Conservation (phyloP, 2,888 invertebrate genomes). For the Ophioninae sp. region DNA sequence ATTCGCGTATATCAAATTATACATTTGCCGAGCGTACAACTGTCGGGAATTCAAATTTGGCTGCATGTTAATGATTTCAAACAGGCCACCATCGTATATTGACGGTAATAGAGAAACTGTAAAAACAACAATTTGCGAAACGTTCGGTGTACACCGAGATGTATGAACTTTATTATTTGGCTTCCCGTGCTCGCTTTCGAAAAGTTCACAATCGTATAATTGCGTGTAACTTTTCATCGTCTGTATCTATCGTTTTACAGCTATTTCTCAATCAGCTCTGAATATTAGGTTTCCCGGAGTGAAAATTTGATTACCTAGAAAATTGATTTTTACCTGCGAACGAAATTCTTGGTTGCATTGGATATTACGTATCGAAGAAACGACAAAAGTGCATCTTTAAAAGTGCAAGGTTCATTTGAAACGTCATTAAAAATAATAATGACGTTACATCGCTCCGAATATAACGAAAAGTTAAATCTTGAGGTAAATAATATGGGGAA, state of each 20-base stretch:
- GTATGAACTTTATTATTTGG: neutral
- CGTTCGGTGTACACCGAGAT: neutral
- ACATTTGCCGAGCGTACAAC: neutral
- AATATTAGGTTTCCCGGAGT: neutral
- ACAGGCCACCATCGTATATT: neutral
- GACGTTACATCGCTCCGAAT: too few relatives aligned
- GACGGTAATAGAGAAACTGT: neutral
- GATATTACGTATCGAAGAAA: too few relatives aligned
- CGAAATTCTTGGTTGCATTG: neutral
- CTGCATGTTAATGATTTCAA: neutral
- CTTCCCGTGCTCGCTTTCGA: neutral
- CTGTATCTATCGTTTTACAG: neutral
- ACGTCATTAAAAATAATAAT: too few relatives aligned
- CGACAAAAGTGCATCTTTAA: too few relatives aligned
- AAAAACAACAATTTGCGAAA: neutral
- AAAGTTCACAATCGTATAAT: neutral
- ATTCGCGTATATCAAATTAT: slow-evolving; percentile 4
- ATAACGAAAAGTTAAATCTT: too few relatives aligned
- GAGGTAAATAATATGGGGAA: too few relatives aligned
- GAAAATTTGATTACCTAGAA: too few relatives aligned
- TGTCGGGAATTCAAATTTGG: neutral
- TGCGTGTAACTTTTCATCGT: neutral
- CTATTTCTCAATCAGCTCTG: neutral
- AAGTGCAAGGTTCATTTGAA: too few relatives aligned
- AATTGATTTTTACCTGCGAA: neutral